These are phyloP conservation scores for Alloplasta piceator DNA, from an alignment of 2,888 invertebrate species.

Conservation along the genomic window DNA sequence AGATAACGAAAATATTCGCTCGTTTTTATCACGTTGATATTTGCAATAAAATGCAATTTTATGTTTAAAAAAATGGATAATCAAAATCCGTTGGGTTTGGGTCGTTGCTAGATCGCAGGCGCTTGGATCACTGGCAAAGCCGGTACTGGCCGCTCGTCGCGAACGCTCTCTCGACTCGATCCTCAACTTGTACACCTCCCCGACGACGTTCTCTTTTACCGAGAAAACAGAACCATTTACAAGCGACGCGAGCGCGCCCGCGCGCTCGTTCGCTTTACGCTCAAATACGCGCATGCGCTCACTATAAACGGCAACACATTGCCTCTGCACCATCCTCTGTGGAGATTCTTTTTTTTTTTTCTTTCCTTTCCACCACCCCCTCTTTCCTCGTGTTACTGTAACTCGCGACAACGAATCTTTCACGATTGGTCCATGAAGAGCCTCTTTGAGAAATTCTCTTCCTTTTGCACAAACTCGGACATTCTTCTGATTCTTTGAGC, in stretches of 20 bases:
- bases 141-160: slow-evolving; percentile 63
- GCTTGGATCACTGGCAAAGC: slow-evolving; percentile 65
- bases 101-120: slow-evolving; percentile 51
- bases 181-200: slow-evolving; percentile 39
- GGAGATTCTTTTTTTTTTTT: not conserved
- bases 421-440: not conserved
- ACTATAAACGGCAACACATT: too few relatives aligned
- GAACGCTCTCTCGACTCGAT: slow-evolving; percentile 32
- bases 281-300: not conserved
- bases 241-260: slow-evolving; percentile 69
- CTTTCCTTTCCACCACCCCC: not conserved
- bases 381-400: not conserved
- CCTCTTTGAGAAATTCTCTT: too few relatives aligned
- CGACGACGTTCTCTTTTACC: slow-evolving; percentile 63
- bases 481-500: too few relatives aligned
- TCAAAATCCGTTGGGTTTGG: not conserved
- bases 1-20: too few relatives aligned
- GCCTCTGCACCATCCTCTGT: too few relatives aligned
- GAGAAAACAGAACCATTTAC: slow-evolving; percentile 75
- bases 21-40: not conserved
- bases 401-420: not conserved
- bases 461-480: too few relatives aligned
- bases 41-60: not conserved
- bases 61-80: not conserved
- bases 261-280: not conserved